Evolutionary conservation across 2,113 vertebrate genomes (phyloP).

Genomic region (Corvus moneduloides): DNA sequence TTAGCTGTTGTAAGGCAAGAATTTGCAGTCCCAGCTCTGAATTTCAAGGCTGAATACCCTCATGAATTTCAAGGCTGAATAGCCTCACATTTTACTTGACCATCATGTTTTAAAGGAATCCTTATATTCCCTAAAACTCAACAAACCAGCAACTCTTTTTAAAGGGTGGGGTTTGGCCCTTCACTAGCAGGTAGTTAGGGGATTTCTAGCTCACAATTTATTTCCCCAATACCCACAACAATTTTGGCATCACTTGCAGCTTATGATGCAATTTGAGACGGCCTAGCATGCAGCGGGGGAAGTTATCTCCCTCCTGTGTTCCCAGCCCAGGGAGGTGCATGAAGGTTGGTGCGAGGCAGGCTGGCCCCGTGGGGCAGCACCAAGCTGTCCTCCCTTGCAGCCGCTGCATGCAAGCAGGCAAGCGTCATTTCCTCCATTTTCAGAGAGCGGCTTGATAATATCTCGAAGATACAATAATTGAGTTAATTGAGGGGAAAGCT

Average conservation of each 20-base stretch:
- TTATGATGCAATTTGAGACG: not conserved
- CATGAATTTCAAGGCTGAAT: not conserved
- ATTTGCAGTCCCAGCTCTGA: not conserved
- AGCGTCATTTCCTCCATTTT: not conserved
- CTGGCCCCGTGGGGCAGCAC: fast-evolving
- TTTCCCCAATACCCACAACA: not conserved
- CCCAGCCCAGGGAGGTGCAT: not conserved
- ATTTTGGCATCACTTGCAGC: not conserved
- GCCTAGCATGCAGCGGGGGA: not conserved
- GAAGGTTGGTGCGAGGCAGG: not conserved
- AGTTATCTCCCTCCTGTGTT: not conserved
- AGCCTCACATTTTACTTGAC: not conserved
- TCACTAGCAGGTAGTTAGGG: not conserved
- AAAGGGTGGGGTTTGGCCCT: not conserved
- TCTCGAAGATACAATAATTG: constrained; percentile 25
- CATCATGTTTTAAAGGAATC: not conserved
- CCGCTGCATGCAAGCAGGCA: not conserved
- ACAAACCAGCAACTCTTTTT: not conserved
- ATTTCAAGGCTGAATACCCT: not conserved
- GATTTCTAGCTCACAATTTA: not conserved
- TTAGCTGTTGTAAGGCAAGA: not conserved
- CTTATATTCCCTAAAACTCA: not conserved
- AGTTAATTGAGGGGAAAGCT: constrained; percentile 44
- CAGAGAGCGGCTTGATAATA: not conserved
- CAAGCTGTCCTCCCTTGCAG: not conserved